These are phyloP conservation scores for Prionailurus bengalensis DNA, from an alignment of 2,113 vertebrate genomes.

Conservation along the genomic window DNA sequence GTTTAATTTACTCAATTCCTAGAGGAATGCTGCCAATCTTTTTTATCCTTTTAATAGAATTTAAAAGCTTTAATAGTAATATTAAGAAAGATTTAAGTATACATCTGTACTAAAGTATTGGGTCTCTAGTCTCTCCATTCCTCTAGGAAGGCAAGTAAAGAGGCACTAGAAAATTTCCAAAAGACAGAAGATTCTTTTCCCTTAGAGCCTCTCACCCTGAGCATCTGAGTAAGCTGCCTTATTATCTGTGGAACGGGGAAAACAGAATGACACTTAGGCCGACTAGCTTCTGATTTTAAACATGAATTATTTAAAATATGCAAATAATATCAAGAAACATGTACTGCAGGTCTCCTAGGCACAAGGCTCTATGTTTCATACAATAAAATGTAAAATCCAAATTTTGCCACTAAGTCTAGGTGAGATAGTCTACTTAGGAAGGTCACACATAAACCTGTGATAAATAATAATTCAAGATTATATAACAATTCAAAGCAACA, in stretches of 20 bases:
- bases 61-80: background rate
- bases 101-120: background rate
- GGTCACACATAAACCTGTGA: background rate
- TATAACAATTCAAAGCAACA: background rate
- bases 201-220: background rate
- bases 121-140: background rate
- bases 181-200: background rate
- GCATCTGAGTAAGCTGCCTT: background rate
- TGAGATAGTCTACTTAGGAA: background rate
- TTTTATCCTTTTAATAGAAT: constrained; percentile 3
- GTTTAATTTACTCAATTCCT: background rate
- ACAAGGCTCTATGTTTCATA: background rate
- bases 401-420: background rate
- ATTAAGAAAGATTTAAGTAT: constrained; percentile 34
- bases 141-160: background rate
- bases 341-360: background rate
- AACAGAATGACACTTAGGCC: background rate
- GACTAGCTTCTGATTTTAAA: constrained; percentile 47
- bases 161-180: constrained; percentile 17
- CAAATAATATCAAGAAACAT: constrained; percentile 34
- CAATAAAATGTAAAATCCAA: background rate
- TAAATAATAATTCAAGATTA: constrained; percentile 10
- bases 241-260: background rate
- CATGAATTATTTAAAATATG: background rate
- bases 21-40: background rate